Conservation (phyloP, 2,797 vertebrate genomes). For the Aratinga solstitialis region DNA sequence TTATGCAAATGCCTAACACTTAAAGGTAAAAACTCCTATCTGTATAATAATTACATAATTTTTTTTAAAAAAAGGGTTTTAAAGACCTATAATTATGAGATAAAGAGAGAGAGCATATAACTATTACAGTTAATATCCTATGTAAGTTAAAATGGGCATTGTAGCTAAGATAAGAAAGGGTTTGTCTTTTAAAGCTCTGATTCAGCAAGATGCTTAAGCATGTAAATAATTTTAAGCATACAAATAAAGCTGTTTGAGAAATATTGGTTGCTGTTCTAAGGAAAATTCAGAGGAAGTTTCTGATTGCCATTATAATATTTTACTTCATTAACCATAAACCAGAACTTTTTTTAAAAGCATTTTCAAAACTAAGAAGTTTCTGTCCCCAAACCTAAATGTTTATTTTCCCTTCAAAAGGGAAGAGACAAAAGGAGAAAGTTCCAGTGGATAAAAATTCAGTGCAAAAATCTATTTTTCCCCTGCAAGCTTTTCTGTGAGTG, state of each 20-base stretch:
- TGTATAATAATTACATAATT: not conserved
- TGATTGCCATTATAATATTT: not conserved
- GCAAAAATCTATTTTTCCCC: not conserved
- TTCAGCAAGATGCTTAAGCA: not conserved
- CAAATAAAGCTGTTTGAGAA: not conserved
- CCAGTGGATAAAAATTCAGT: not conserved
- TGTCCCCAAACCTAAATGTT: not conserved
- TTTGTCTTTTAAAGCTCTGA: not conserved
- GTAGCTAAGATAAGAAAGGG: not conserved
- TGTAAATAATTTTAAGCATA: not conserved
- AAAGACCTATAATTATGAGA: slow-evolving; percentile 20
- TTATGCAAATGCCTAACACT: not conserved
- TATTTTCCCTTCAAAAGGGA: not conserved
- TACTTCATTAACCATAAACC: not conserved
- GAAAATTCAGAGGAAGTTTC: not conserved
- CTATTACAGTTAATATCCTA: not conserved
- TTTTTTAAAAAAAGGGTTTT: not conserved
- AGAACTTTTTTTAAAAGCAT: not conserved
- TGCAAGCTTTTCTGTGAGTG: not conserved
- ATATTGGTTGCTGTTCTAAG: not conserved
- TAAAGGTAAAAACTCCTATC: not conserved
- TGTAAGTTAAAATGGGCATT: not conserved
- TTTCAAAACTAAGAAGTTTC: not conserved
- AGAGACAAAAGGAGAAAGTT: not conserved
- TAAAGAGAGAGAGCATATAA: not conserved